Evolutionary conservation across 1,140 invertebrate species (phyloP).

Genomic region (Orius laevigatus): DNA sequence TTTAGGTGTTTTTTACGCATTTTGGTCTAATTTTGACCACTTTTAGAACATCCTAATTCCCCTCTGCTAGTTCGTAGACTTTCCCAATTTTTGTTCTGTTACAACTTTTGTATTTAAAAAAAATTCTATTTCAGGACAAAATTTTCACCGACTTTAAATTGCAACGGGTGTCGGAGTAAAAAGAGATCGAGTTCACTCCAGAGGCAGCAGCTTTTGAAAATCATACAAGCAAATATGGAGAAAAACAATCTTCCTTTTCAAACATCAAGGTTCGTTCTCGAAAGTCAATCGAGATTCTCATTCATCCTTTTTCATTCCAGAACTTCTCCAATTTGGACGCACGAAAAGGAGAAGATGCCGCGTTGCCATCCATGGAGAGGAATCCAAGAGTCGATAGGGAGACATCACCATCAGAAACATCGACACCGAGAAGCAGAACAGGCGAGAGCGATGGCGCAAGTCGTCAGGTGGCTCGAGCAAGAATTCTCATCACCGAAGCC

Average conservation of each 20-base stretch:
- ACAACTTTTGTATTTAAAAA: no score
- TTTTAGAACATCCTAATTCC: no score
- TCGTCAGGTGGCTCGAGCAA: slow-evolving; percentile 38
- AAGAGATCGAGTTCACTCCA: slow-evolving; percentile 51
- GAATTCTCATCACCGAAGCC: slow-evolving; percentile 29
- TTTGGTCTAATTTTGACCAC: no score
- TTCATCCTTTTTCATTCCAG: slow-evolving; percentile 21
- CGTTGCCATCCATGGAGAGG: not conserved
- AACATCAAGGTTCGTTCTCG: slow-evolving; percentile 44
- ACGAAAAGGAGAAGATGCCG: slow-evolving; percentile 3
- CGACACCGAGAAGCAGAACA: slow-evolving; percentile 48
- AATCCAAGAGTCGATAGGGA: not conserved
- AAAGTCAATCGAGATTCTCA: slow-evolving; percentile 3
- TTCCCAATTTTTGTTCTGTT: no score
- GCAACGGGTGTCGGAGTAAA: slow-evolving; percentile 16
- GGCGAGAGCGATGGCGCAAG: slow-evolving; percentile 49
- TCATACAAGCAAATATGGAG: slow-evolving; percentile 81
- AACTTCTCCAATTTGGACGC: not conserved
- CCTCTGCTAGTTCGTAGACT: no score
- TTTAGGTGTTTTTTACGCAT: no score
- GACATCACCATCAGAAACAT: slow-evolving; percentile 43
- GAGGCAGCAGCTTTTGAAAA: slow-evolving; percentile 63
- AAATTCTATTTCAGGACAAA: not conserved
- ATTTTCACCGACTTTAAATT: slow-evolving; percentile 7
- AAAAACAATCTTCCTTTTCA: slow-evolving; percentile 75